phyloP scores from a whole-genome alignment of 2,113 vertebrate genomes.

The Pseudopodoces humilis region DNA sequence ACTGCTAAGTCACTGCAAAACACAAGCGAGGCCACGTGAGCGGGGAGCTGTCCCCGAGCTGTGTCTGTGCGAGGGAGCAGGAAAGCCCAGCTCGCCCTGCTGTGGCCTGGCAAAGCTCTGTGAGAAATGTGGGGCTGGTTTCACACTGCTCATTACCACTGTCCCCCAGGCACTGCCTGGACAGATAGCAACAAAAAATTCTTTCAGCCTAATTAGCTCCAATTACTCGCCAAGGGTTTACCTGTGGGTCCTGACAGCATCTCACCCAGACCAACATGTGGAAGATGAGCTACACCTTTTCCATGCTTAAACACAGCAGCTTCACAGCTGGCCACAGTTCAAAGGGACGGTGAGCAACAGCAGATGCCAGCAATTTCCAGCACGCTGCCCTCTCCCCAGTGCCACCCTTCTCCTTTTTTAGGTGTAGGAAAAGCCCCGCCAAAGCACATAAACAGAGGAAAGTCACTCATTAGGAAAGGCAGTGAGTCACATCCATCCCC shows the following conservation, averaged over 20 bases:
- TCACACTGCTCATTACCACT: neutral
- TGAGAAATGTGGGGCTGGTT: neutral
- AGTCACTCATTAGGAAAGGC: neutral
- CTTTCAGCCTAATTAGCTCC: slow-evolving; percentile 14
- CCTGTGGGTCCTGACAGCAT: neutral
- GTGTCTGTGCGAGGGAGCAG: neutral
- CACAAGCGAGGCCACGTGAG: slow-evolving; percentile 31
- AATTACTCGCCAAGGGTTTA: neutral
- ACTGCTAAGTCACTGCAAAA: slow-evolving; percentile 63
- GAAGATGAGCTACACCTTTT: neutral
- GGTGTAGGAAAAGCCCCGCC: neutral
- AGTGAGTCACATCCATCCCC: slow-evolving; percentile 26
- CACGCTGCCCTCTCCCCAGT: neutral
- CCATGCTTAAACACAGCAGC: neutral
- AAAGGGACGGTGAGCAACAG: neutral
- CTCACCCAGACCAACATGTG: neutral
- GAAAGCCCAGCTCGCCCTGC: neutral
- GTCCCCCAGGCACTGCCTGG: neutral
- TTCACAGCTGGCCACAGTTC: neutral
- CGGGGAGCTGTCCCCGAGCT: neutral
- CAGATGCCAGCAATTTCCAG: neutral
- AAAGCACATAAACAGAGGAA: neutral
- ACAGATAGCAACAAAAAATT: neutral
- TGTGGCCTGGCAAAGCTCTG: neutral
- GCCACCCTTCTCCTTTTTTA: slow-evolving; percentile 26